Evolutionary conservation across 2,113 vertebrate genomes (phyloP).

Genomic region (Gasterosteus aculeatus): DNA sequence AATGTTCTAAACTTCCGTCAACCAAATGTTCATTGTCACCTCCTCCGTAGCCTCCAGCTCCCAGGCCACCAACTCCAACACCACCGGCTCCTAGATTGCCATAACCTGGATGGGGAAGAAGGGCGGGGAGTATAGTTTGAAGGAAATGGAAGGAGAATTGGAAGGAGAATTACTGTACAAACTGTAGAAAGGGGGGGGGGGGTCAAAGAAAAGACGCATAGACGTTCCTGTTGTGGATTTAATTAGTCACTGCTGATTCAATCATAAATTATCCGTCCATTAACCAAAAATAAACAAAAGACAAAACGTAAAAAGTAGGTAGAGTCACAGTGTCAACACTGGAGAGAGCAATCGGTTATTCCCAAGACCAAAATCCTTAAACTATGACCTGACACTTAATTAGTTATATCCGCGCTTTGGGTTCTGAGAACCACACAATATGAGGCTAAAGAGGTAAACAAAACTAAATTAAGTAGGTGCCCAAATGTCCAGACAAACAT

Average conservation of each 20-base stretch:
- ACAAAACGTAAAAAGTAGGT: slow-evolving; percentile 3
- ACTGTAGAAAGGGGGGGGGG: neutral
- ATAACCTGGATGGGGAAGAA: slow-evolving; percentile 72
- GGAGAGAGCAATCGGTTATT: slow-evolving; percentile 55
- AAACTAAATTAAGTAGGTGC: slow-evolving; percentile 5
- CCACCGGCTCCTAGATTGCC: slow-evolving; percentile 73
- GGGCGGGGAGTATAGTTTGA: neutral
- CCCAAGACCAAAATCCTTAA: slow-evolving; percentile 3
- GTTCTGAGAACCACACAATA: slow-evolving; percentile 33
- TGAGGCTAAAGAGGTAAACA: slow-evolving; percentile 18
- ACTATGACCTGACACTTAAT: slow-evolving; percentile 19
- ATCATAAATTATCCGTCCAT: slow-evolving; percentile 40
- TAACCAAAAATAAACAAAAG: slow-evolving; percentile 26
- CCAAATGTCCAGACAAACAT: neutral
- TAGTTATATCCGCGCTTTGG: slow-evolving; percentile 40
- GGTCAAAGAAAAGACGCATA: neutral
- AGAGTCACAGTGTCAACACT: slow-evolving; percentile 36
- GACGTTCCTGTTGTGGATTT: neutral
- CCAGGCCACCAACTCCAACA: slow-evolving; percentile 53
- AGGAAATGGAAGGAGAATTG: neutral
- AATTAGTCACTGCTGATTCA: slow-evolving; percentile 20
- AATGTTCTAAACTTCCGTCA: neutral
- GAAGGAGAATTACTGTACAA: neutral
- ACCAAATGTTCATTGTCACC: slow-evolving; percentile 35
- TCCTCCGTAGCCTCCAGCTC: slow-evolving; percentile 61